Conservation (phyloP, 2,797 vertebrate genomes). For the Anolis apletophallus region DNA sequence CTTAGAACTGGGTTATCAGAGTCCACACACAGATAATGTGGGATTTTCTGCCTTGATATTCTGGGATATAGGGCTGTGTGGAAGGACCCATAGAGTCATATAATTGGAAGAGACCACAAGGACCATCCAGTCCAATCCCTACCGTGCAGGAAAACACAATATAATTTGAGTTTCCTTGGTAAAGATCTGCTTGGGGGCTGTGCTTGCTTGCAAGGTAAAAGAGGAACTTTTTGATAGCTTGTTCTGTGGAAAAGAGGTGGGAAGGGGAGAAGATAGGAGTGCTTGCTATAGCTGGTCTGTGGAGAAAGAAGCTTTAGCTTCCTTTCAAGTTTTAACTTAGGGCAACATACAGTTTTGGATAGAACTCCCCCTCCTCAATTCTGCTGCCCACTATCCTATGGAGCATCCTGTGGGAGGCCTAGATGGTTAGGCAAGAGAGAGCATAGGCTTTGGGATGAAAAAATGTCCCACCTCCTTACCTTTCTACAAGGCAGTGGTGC, state of each 20-base stretch:
- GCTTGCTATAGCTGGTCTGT: background rate
- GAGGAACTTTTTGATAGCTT: no score
- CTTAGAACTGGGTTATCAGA: no score
- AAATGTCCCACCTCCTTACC: background rate
- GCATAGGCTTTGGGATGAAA: background rate
- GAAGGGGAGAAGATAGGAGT: background rate
- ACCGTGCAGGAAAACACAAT: background rate
- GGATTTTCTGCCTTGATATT: no score
- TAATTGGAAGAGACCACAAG: no score
- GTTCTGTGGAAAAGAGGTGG: background rate
- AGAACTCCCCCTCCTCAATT: background rate
- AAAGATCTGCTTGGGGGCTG: background rate
- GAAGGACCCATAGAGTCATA: no score
- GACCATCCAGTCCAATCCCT: no score
- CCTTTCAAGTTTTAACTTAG: background rate
- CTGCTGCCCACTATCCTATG: no score
- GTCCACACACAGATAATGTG: no score
- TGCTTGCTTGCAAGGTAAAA: background rate
- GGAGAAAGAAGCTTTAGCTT: background rate
- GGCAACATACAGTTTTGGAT: no score
- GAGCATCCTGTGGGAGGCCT: background rate
- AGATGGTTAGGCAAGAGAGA: background rate
- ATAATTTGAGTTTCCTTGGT: background rate
- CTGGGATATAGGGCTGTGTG: no score
- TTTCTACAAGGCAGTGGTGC: no score